These are phyloP conservation scores for Brachionus paranguensis DNA, from an alignment of 1,140 invertebrate genomes.

Conservation along the genomic window DNA sequence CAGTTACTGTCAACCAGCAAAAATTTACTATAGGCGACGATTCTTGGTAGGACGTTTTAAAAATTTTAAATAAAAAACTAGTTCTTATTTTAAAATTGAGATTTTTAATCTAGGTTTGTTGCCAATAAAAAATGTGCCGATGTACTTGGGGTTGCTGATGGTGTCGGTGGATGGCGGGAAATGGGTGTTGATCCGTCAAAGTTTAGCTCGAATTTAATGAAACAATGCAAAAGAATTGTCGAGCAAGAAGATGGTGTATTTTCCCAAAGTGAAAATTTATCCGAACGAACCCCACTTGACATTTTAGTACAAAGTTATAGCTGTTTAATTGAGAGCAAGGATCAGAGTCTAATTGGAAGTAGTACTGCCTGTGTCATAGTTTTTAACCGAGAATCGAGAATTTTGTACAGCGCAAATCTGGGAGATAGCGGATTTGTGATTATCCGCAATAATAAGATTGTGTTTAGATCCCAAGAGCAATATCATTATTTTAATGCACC, in stretches of 20 bases:
- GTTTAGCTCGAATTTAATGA: slow-evolving; percentile 86
- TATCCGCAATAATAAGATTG: slow-evolving; percentile 66
- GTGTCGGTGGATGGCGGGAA: slow-evolving; percentile 90
- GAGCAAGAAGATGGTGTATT: slow-evolving; percentile 71
- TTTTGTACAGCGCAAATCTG: slow-evolving; percentile 88
- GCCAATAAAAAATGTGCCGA: slow-evolving; percentile 6
- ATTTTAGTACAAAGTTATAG: slow-evolving; percentile 60
- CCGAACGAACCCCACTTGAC: slow-evolving; percentile 42
- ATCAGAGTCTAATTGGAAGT: slow-evolving; percentile 65
- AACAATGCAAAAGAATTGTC: slow-evolving; percentile 83
- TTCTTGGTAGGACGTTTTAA: not conserved
- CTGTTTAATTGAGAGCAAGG: slow-evolving; percentile 79
- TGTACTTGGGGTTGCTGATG: slow-evolving; percentile 78
- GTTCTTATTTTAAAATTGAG: not conserved
- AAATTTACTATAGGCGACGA: slow-evolving; percentile 1
- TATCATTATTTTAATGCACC: slow-evolving; percentile 98
- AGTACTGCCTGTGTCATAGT: slow-evolving; percentile 94
- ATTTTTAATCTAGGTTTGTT: not conserved
- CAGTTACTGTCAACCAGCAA: not conserved
- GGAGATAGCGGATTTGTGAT: slow-evolving; percentile 96
- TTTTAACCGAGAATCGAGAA: slow-evolving; percentile 77
- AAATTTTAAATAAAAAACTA: not conserved
- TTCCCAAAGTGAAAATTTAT: slow-evolving; percentile 74
- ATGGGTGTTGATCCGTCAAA: slow-evolving; percentile 95
- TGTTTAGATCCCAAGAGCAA: slow-evolving; percentile 87